Evolutionary conservation across 2,113 vertebrate genomes (phyloP).

Genomic region (Sylvia atricapilla): DNA sequence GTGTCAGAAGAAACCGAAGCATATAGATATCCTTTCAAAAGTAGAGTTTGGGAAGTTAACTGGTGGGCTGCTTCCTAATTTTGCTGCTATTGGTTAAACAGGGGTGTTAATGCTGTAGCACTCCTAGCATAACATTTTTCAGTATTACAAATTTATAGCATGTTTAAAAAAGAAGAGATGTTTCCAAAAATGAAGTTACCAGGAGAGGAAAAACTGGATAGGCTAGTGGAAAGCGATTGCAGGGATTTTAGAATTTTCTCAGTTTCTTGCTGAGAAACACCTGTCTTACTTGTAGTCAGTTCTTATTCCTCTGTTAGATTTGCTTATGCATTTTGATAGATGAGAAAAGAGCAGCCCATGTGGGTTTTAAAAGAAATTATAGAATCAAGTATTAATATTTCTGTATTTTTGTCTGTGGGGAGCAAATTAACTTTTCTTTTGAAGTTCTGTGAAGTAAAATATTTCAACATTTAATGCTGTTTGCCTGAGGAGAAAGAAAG

Average conservation of each 20-base stretch:
- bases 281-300: background rate
- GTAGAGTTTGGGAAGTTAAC: background rate
- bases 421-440: constrained; percentile 18
- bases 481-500: background rate
- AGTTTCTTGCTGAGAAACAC: background rate
- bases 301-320: background rate
- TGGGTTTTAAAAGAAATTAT: background rate
- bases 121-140: background rate
- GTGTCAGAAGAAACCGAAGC: background rate
- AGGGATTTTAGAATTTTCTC: background rate
- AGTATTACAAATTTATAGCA: background rate
- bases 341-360: background rate
- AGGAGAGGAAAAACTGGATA: background rate
- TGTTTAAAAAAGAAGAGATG: background rate
- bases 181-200: background rate
- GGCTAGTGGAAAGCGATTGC: background rate
- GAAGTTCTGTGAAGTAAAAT: background rate
- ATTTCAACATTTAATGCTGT: background rate
- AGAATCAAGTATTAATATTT: background rate
- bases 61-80: background rate
- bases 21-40: background rate
- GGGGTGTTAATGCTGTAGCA: background rate
- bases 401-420: background rate
- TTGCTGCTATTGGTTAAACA: background rate
- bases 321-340: background rate